Base-by-base conservation (phyloP, 2,797 vertebrate species). In the Alcedo quadribrachys region DNA sequence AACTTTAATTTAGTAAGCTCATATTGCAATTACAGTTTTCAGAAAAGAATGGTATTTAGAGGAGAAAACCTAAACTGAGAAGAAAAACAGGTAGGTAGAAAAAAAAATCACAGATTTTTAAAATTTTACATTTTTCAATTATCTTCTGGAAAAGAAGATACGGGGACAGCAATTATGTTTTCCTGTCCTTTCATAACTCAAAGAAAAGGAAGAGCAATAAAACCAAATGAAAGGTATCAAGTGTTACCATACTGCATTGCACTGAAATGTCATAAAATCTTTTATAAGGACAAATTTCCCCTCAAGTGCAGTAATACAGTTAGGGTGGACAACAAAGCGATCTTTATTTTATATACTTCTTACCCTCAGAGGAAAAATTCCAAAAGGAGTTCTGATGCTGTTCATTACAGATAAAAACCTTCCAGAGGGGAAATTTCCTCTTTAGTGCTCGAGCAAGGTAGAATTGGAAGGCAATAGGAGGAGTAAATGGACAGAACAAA, bases 271-370 rank as follows among this genome's bases (percentile, higher is more conserved):
- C 87, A 93, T 95, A 92, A 95, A 96, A 76, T 11, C 70, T 93
- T 83, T 94, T 93, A 93, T 87, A 94, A 95, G 95, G 94, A 95
- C 82, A 94, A 95, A 95, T 95, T 95, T 93, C 66, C 94, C 89
- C 94, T 92, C 95, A 88, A 93, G 94, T 90, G 85, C 74, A 93
- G 77, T 94, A 94, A 95, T 89, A 86, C 76, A 95, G 93, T 92
- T 87, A 95, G 85, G 81, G 55, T 43, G 33, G 83, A 93, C 95
- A 96, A 96, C 85, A 96, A 94, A 95, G 76, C 1, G 42, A 94
- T 95, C 87, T 81, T 94, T 92, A 88, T 79, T 95, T 96, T 94
- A 89, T 95, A 92, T 85, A 87, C 71, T 92, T 95, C 87, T 89
- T 89, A 85, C 54, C 91, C 94, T 95, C 92, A 85, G 76, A 95